These are phyloP conservation scores for Notamacropus eugenii DNA, from an alignment of 2,797 vertebrate genomes.

Conservation along the genomic window DNA sequence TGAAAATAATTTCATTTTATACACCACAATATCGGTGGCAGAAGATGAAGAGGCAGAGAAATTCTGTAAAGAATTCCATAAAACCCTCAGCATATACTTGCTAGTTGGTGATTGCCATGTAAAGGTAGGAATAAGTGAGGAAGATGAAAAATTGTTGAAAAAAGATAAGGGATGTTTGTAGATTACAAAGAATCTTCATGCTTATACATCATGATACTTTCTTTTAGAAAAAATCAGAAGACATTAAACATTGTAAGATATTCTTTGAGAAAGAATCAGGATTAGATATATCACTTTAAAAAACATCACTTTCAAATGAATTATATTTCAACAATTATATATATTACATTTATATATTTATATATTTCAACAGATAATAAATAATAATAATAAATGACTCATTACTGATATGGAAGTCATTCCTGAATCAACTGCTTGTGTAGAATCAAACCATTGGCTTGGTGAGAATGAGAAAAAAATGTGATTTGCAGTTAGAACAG, in stretches of 20 bases:
- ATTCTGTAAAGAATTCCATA: not conserved
- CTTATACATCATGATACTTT: not conserved
- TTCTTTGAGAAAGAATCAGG: not conserved
- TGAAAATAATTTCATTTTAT: not conserved
- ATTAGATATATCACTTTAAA: not conserved
- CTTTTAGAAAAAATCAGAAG: not conserved
- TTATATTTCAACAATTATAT: not conserved
- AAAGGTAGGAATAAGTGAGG: not conserved
- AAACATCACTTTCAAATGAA: not conserved
- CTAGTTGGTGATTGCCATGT: not conserved
- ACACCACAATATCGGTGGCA: not conserved
- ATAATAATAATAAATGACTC: not conserved
- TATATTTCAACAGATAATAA: too few species aligned
- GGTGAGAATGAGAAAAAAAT: not conserved
- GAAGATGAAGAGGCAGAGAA: not conserved
- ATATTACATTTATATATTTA: too few species aligned
- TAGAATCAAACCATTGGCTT: not conserved
- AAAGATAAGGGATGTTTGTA: not conserved
- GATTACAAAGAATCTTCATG: not conserved
- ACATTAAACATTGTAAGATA: not conserved
- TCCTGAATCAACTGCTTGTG: not conserved
- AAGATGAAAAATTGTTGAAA: not conserved
- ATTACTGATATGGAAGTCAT: not conserved
- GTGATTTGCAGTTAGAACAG: not conserved
- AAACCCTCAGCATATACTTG: not conserved